Evolutionary conservation across 2,113 vertebrate genomes (phyloP), one percentile per base, ranked within the genome.

Genomic region (Gasterosteus aculeatus): DNA sequence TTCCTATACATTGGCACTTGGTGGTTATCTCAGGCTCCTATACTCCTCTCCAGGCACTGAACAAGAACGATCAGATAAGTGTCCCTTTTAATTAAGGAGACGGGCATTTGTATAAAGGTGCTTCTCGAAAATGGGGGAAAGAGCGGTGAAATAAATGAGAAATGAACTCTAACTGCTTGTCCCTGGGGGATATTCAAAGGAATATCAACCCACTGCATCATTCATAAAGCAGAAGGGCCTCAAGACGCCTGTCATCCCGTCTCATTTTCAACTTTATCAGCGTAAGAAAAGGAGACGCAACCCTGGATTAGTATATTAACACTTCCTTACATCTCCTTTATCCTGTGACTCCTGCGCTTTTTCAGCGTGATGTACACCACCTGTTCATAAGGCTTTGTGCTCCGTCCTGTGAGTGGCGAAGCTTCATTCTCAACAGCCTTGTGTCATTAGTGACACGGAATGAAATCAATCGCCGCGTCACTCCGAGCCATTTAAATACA

Each of bases 11-110:
- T 75, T 65, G 26, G 29, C 58, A 49, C 31, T 64, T 22, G 3
- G 35, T 35, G 31, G 26, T 54, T 73, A 84, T 80, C 60, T 77
- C 44, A 1, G n/a, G 16, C 67, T 72, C 35, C 49, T 69, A 59
- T 38, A 31, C 47, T 75, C 51, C 33, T 69, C 51, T 54, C 74
- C 60, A 62, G 46, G 53, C 41, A 63, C 22, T 57, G 76, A 79
- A 77, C 46, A 47, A 47, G 60, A 75, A 64, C 29, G 41, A 85
- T 91, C 81, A 72, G 77, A 88, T 88, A 87, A 80, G 61, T 63
- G 69, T 33, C 49, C 5, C 3, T 59, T 80, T 87, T 81, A 87
- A 87, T 87, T 80, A 69, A 82, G 77, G 44, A 79, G 56, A 3
- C 41, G 51, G 29, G 60, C 16, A 31, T 54, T 54, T 51, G 68